A percentile compares a stretch with the other conserved stretches of the same genome.
phyloP scores from a whole-genome alignment of 2,888 invertebrate species.

The Rhopalosiphum nymphaeae region DNA sequence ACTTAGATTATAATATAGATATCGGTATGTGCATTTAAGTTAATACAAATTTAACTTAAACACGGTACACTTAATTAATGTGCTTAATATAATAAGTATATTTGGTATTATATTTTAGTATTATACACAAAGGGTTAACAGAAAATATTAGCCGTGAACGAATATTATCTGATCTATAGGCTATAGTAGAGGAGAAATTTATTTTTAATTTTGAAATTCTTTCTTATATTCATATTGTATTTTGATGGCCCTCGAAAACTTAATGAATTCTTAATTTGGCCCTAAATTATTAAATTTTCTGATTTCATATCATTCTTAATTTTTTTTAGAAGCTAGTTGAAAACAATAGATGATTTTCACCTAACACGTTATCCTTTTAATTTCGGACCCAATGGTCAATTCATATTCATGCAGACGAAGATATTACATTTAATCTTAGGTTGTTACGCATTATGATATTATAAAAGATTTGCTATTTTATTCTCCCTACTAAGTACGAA shows the following conservation, averaged over 20 bases:
- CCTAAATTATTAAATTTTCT: not conserved
- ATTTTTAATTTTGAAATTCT: not conserved
- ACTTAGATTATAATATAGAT: too few species aligned
- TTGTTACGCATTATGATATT: not conserved
- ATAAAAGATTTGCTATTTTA: not conserved
- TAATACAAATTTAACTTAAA: too few species aligned
- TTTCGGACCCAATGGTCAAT: not conserved
- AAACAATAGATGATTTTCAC: not conserved
- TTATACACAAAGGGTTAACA: not conserved
- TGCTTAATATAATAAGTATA: not conserved
- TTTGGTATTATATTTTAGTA: not conserved
- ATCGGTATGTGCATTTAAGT: too few species aligned
- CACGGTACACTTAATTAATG: too few species aligned
- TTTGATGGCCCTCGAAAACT: not conserved
- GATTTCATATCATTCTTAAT: not conserved
- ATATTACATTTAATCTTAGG: not conserved
- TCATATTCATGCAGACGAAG: not conserved
- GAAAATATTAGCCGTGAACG: not conserved
- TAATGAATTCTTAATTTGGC: not conserved
- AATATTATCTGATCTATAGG: not conserved
- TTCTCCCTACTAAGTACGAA: not conserved
- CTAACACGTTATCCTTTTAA: not conserved
- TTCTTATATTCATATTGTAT: not conserved
- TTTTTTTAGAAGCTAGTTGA: not conserved
- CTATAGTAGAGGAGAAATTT: not conserved